Evolutionary conservation across 2,888 invertebrate genomes (phyloP), one percentile per base, ranked within the genome.

Genomic region (Lycia hirtaria): DNA sequence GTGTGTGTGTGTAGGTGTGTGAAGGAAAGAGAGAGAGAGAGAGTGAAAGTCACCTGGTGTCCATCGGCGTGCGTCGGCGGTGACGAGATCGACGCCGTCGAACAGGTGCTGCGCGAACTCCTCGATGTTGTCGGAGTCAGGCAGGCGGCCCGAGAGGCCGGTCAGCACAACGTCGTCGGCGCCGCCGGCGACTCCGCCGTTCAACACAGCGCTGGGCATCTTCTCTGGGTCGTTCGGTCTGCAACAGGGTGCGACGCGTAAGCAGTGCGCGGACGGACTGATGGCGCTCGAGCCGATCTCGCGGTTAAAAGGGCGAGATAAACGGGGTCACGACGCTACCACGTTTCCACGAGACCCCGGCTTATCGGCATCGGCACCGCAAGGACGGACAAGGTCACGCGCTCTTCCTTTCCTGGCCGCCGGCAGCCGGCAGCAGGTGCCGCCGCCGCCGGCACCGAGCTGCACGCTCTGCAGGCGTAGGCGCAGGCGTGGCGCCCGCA

Each of bases 61-160:
- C 98, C 98, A 99, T 80, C 98, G 93, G 66, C 97, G 93, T 68
- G 96, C 96, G 82, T 98, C 98, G 69, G 96, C 98, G 24, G 97
- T 98, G 62, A 99, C 96, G 93, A 99, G 95, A 83, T 99, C 99
- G 38, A 97, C 94, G 51, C 97, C 97, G 61, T 96, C 96, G 85
- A 98, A 96, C 51, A 99, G 94, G 85, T 98, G 96, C 75, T 96
- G 94, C 76, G 96, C 96, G 88, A 99, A 99, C 91, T 99, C 99
- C 70, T 97, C 97, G 77, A 99, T 96, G 85, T 93, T 96, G 72
- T 95, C 94, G 65, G 97, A 97, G 89, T 99, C 97, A 9, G 99
- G 99, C 71, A 99, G 93, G 65, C 98, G 95, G 55, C 96, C 96
- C 53, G 97, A 97, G 71, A 97, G 93, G 15, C 98, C 97, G 44